Evolutionary conservation across 2,888 invertebrate genomes (phyloP).

Genomic region (Venusia cambrica): DNA sequence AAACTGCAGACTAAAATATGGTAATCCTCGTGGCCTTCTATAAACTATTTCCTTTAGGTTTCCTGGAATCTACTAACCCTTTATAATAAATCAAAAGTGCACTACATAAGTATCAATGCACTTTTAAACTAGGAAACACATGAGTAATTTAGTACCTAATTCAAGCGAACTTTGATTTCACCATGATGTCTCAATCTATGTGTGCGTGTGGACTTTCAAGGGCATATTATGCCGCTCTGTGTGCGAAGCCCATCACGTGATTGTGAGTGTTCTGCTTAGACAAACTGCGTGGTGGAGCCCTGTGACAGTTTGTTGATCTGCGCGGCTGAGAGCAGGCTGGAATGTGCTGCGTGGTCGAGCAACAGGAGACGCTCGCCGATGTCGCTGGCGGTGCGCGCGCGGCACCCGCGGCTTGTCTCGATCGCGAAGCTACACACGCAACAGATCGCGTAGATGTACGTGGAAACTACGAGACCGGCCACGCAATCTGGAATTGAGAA

Average conservation of each 20-base stretch:
- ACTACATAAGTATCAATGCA: constrained; percentile 12
- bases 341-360: constrained; percentile 70
- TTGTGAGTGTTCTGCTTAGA: no score
- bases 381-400: constrained; percentile 48
- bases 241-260: no score
- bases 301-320: constrained; percentile 66
- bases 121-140: constrained; percentile 10
- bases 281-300: constrained; percentile 66
- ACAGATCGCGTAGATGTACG: constrained; percentile 71
- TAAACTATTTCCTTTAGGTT: constrained; percentile 7
- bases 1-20: no score
- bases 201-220: no score
- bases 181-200: no score
- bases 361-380: constrained; percentile 64
- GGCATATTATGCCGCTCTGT: no score
- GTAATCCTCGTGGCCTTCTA: constrained; percentile 3
- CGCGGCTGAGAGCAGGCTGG: constrained; percentile 68
- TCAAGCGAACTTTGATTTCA: no score
- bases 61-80: constrained; percentile 13
- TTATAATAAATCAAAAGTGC: constrained; percentile 17
- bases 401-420: constrained; percentile 51
- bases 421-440: constrained; percentile 70
- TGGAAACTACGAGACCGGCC: constrained; percentile 59
- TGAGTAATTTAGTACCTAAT: no score
- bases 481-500: constrained; percentile 72